Base-by-base conservation (phyloP, 2,113 vertebrate genomes). In the Cathartes aura region DNA sequence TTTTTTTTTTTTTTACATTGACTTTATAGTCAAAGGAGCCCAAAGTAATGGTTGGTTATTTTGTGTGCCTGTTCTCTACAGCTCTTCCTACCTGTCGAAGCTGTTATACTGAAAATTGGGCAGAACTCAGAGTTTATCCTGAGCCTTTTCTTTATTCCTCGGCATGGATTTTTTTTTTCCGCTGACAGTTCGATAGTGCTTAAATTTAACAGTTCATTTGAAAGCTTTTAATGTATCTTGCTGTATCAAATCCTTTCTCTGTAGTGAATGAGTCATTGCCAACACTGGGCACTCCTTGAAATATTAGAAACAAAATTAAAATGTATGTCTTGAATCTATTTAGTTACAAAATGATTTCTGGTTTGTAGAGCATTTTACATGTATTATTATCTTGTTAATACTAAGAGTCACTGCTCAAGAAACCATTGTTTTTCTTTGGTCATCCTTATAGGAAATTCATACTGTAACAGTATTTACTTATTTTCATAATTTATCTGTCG, bases 401-500 rank as follows among this genome's bases (percentile, higher is more conserved):
- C 40, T 26, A 12, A 23, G 34, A 48, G 36, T 15, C 38, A 40
- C 15, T 12, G 4, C 32, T 56, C 17, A 19, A 63, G 50, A 60
- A 68, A 9, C 0, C 3, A 2, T 9, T 32, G 8, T 23, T 83
- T 68, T 86, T 3, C 32, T 43, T 22, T 40, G 32, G 20, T 36
- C 3, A 3, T 23, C 29, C 17, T 48, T 9, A 5, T 1, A 43
- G 30, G 16, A 73, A 53, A 29, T 60, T 4, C 13, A 8, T 15
- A 3, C 19, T 52, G 0, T 4, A 19, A 20, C 32, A 19, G 2
- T 21, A 27, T 52, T 88, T 30, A 27, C 3, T 59, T 45, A 10
- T 22, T 83, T 60, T 30, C n/a, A 3, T 58, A 5, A 21, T 17
- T 52, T 22, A 1, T 27, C 55, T 71, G 50, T 47, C 3, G 1